phyloP scores from a whole-genome alignment of 2,113 vertebrate genomes.

The Bos javanicus region DNA sequence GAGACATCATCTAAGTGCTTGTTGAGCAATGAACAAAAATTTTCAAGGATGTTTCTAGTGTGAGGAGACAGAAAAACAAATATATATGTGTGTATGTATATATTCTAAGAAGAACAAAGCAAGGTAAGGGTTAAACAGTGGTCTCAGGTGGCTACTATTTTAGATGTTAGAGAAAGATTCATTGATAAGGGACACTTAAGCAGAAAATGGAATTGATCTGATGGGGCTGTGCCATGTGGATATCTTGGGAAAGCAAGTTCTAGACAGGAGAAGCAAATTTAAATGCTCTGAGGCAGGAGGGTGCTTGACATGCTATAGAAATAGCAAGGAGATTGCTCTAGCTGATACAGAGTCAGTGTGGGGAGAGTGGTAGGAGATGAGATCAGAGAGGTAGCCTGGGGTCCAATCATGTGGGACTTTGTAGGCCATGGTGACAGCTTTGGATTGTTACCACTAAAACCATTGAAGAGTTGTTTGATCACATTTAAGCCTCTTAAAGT shows the following conservation, averaged over 20 bases:
- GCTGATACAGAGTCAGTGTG: not conserved
- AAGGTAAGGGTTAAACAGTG: not conserved
- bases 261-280: not conserved
- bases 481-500: not conserved
- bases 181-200: not conserved
- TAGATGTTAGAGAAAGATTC: not conserved
- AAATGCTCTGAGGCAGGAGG: not conserved
- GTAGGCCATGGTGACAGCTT: not conserved
- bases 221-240: not conserved
- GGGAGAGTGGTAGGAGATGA: not conserved
- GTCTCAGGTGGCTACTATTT: not conserved
- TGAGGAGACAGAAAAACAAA: conserved; percentile 13
- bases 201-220: not conserved
- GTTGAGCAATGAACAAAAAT: not conserved
- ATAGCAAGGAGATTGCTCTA: not conserved
- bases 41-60: not conserved
- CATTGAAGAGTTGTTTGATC: not conserved
- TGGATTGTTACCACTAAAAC: not conserved
- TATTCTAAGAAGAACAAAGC: not conserved
- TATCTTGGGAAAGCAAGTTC: not conserved
- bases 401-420: not conserved
- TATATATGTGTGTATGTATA: not conserved
- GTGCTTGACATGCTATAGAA: not conserved
- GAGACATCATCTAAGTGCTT: not conserved
- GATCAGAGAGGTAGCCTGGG: not conserved